Conservation (phyloP, 2,113 vertebrate genomes). For the Neolamprologus tretocephalus region DNA sequence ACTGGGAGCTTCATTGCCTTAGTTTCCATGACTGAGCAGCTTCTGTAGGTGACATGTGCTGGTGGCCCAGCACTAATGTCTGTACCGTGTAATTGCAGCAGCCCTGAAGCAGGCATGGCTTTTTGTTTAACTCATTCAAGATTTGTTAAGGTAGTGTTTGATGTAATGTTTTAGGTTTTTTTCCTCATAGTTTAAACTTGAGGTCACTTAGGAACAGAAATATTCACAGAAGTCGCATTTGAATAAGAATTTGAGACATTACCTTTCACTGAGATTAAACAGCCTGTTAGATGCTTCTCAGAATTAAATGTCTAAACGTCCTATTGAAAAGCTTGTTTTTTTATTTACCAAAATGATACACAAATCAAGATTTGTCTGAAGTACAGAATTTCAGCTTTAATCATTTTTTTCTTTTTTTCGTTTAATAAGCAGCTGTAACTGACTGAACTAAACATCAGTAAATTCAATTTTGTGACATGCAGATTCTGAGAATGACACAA, state of each 20-base stretch:
- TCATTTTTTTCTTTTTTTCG: background rate
- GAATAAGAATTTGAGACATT: background rate
- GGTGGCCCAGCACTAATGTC: background rate
- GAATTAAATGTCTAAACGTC: background rate
- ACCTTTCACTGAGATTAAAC: background rate
- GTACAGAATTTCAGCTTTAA: background rate
- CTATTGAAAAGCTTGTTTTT: conserved; percentile 5
- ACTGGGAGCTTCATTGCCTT: background rate
- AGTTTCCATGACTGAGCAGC: background rate
- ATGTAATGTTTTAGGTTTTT: background rate
- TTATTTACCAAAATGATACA: background rate
- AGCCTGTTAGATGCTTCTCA: background rate
- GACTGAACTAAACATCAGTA: background rate
- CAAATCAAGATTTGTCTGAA: background rate
- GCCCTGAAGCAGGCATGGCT: background rate
- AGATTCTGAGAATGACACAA: background rate
- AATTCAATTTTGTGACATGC: background rate
- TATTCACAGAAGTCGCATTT: background rate
- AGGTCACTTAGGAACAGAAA: background rate
- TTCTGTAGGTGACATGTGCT: background rate
- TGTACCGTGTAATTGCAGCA: background rate
- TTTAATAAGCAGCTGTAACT: background rate
- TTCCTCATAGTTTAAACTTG: background rate
- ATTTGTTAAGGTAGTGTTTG: background rate
- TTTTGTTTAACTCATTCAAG: background rate